Evolutionary conservation across 1,140 invertebrate species (phyloP), one percentile per base, ranked within the genome.

Genomic region (Phymorhynchus buccinoides): DNA sequence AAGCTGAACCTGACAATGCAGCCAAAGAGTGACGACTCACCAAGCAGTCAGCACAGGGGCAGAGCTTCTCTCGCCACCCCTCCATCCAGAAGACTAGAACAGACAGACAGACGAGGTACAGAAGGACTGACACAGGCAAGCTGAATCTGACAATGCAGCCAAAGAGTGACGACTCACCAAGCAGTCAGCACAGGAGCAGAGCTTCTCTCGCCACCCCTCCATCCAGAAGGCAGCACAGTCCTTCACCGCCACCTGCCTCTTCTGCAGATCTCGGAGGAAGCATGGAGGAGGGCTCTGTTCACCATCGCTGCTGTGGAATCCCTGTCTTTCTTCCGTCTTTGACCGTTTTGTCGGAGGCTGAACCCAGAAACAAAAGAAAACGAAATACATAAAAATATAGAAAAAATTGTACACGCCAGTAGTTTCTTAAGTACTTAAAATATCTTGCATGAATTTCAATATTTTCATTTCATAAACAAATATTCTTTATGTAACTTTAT

Each of bases 121-220:
- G 77, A 86, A 71, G 27, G 41, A 16, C 22, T 30, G 42, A 66
- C 62, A 44, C 44, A 6, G 44, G 44, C 44, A 62, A 62, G 56
- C n/a, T n/a, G 37, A 18, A 77, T 4, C 73, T 18, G 16, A n/a
- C 3, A 39, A 37, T 12, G 27, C 6, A 32, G 37, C 71, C 52
- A 18, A 41, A 35, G 6, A 78, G 16, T 78, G n/a, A 9, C 44
- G n/a, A 68, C 44, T 48, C 56, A 90, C 90, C 87, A 89, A 89
- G 88, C 95, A 95, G 7, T 89, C 84, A 35, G 86, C 79, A 90
- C 95, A 95, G 75, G 93, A 95, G 90, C 97, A 98, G 0, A 98
- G 93, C 80, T 95, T 94, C 56, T 95, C 94, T 84, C 97, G 94
- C 96, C 97, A 98, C 37, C 95, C 95, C 78, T 95, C 94, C 18